Percentiles rank a stretch among this genome's conserved stretches.
These are phyloP conservation scores for Hormiphora californensis DNA, from an alignment of 37 sponge, comb jelly and placozoan genomes.

Conservation along the genomic window DNA sequence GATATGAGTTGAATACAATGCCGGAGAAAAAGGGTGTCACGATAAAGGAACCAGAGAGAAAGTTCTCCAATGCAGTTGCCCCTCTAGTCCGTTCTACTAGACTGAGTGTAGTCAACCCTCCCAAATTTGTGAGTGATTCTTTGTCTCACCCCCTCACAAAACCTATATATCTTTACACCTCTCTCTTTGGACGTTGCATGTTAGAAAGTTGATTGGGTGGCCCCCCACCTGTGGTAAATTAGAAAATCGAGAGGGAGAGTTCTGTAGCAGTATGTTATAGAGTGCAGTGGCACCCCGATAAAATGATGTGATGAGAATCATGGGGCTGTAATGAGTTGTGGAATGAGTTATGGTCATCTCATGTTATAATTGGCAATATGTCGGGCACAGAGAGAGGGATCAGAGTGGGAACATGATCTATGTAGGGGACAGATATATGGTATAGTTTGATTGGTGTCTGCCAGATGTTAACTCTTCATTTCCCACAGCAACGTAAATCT, in stretches of 20 bases:
- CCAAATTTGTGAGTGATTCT: not conserved
- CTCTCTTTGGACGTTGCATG: not conserved
- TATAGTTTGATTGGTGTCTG: not conserved
- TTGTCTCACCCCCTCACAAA: not conserved
- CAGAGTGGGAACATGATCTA: not conserved
- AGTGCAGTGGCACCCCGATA: too few relatives aligned
- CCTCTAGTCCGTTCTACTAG: not conserved
- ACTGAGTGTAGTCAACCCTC: not conserved
- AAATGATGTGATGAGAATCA: too few relatives aligned
- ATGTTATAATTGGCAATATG: not conserved
- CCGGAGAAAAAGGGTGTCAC: not conserved
- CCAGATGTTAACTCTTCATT: too few relatives aligned
- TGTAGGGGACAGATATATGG: not conserved
- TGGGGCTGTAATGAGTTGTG: too few relatives aligned
- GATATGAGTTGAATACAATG: too few relatives aligned
- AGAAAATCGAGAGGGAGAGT: too few relatives aligned
- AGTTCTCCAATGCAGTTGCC: not conserved
- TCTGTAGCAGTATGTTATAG: too few relatives aligned
- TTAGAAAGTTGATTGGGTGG: not conserved
- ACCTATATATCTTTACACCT: not conserved
- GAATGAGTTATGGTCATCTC: too few relatives aligned
- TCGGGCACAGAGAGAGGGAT: not conserved
- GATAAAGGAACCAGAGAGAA: not conserved
- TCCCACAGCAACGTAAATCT: constrained; percentile 32
- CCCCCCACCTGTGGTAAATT: too few relatives aligned